Base-by-base conservation (phyloP, 2,888 invertebrate genomes). In the Drosophila aldrichi region DNA sequence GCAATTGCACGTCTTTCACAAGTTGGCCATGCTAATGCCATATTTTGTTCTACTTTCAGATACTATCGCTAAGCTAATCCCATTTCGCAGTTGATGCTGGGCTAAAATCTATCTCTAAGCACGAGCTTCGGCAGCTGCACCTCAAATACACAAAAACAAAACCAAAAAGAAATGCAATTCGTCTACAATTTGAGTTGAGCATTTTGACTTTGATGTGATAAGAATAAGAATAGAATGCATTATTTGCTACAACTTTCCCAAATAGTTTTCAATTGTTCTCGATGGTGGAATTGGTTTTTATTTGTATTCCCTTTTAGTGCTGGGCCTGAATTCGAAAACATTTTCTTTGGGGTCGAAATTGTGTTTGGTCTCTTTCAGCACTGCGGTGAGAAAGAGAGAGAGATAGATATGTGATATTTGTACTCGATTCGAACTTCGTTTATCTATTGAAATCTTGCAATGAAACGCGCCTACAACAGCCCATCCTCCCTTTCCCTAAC, bases 1-100 rank as follows among this genome's bases (percentile, higher is more conserved):
- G 59, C 40, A 66, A 63, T 48, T 29, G 52, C 41, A 56, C 38
- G n/a, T 61, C 10, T 25, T 18, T 3, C n/a, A 20, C 10, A 40
- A 54, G 9, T 36, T 40, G 40, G 44, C 12, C 12, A 48, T 40
- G 65, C 72, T 79, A 79, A 83, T 77, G 20, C 34, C 40, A 22
- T 18, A 20, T 56, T 81, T 80, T 73, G 49, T 70, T 80, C 52
- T 83, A 80, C 63, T 80, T 80, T 58, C 80, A 80, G 80, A 80
- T 80, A 80, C 62, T 80, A 80, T 80, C 80, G 80, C 80, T 80
- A 77, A 70, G 57, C 41, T 56, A 41, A 44, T 57, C 20, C 36
- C 44, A 54, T 12, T 54, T 56, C 48, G 67, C 66, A 66, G 55
- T 52, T 49, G 49, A 44, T 43, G 58, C 55, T 74, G 66, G 55